A percentile compares a stretch with the other conserved stretches of the same genome.
These are phyloP conservation scores for Araneus ventricosus DNA, from an alignment of 1,140 invertebrate genomes.

Conservation along the genomic window DNA sequence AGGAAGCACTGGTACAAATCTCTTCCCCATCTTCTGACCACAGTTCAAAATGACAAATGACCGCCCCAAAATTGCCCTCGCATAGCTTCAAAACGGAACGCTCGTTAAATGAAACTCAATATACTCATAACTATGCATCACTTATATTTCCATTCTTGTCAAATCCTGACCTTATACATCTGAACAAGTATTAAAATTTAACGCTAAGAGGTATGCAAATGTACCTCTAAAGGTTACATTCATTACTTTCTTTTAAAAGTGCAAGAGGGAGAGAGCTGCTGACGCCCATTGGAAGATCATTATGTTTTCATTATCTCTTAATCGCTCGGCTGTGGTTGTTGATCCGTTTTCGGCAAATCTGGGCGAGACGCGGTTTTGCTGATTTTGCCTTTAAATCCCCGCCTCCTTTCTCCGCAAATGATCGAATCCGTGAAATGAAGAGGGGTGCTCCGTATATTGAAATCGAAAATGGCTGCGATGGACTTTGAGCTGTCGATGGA, in stretches of 20 bases:
- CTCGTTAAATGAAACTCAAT: too few relatives aligned
- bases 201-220: neutral
- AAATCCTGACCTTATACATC: too few relatives aligned
- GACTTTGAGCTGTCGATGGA: neutral
- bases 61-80: too few relatives aligned
- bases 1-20: too few relatives aligned
- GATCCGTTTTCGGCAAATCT: constrained; percentile 22
- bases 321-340: constrained; percentile 18
- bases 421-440: neutral
- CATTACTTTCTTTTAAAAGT: neutral
- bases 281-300: constrained; percentile 29
- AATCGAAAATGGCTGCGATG: neutral
- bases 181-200: too few relatives aligned
- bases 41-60: too few relatives aligned
- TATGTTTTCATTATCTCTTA: constrained; percentile 27
- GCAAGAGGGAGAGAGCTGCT: neutral
- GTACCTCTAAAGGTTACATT: neutral
- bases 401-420: neutral
- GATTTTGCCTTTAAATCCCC: constrained; percentile 1
- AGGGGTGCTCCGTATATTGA: neutral
- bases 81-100: too few relatives aligned
- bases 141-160: too few relatives aligned
- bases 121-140: too few relatives aligned
- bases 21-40: too few relatives aligned
- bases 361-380: neutral